Evolutionary conservation across 2,797 vertebrate genomes (phyloP), one percentile per base, ranked within the genome.

Genomic region (Cryptoprocta ferox): DNA sequence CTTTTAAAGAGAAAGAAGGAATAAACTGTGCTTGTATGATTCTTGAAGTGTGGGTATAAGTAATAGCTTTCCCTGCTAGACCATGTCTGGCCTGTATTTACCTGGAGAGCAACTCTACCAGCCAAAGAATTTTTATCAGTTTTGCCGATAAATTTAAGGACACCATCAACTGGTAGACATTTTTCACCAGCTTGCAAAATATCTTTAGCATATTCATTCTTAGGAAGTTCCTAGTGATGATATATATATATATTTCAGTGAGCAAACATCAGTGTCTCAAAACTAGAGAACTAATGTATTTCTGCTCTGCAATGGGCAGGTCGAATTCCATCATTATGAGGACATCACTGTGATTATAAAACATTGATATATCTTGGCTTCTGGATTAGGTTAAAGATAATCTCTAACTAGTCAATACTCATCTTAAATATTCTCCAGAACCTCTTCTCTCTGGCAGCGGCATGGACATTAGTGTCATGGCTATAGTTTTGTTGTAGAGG

Each of bases 101-200:
- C 97, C 95, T 98, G 97, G 95, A 98, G 92, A 98, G 75, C 96
- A 76, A 61, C 56, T 96, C 95, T 97, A 92, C 80, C 66, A 95
- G 90, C 94, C 98, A 94, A 98, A 97, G 96, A 98, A 97, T 53
- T 98, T 98, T 53, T 94, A 91, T 92, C 30, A 94, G 2, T 71
- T 93, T 93, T 92, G 75, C 53, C 92, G 42, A 42, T 89, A 91
- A 73, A 90, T 83, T 96, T 94, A 91, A 91, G 95, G 65, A 66
- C 14, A 68, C 24, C 6, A 61, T 91, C 45, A 86, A 65, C 6
- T 94, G 75, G 56, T 86, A 80, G 45, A 86, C 10, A 94, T 83
- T 95, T 76, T 96, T 94, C 61, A 92, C 4, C 21, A 81, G 63
- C n/a, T 91, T 97, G 53, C 35, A 94, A 88, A 35, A 90, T 37